Conservation (phyloP, 2,797 vertebrate species). For the Pteropus rufus region DNA sequence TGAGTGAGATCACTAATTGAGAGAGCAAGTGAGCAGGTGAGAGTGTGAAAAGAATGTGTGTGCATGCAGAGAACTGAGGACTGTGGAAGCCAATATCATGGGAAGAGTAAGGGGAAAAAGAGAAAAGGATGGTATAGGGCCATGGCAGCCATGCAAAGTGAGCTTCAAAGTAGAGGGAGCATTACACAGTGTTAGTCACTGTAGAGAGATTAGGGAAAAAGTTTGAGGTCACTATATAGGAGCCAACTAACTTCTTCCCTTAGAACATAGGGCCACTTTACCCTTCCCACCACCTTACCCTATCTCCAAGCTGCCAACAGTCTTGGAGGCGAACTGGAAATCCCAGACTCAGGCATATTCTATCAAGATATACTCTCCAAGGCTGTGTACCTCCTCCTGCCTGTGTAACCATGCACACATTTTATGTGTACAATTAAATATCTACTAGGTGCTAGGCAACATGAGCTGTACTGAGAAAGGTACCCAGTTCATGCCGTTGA, state of each 20-base stretch:
- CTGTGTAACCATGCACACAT: background rate
- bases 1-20: background rate
- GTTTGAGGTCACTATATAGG: background rate
- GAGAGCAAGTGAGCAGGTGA: background rate
- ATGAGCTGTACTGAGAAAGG: background rate
- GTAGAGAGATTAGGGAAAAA: background rate
- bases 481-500: background rate
- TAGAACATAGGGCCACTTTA: background rate
- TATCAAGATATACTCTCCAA: background rate
- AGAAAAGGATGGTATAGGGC: background rate
- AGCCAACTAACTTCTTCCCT: background rate
- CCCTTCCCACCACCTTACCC: background rate
- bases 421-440: background rate
- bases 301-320: conserved; percentile 5
- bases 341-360: background rate
- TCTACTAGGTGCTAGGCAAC: background rate
- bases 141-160: background rate
- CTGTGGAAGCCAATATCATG: background rate
- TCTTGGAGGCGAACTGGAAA: background rate
- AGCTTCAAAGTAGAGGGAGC: background rate
- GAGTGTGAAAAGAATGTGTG: background rate
- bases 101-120: background rate
- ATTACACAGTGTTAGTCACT: background rate
- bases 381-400: background rate
- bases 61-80: background rate